Base-by-base conservation (phyloP, 2,797 vertebrate species). In the Cynodonichthys magdalenae region DNA sequence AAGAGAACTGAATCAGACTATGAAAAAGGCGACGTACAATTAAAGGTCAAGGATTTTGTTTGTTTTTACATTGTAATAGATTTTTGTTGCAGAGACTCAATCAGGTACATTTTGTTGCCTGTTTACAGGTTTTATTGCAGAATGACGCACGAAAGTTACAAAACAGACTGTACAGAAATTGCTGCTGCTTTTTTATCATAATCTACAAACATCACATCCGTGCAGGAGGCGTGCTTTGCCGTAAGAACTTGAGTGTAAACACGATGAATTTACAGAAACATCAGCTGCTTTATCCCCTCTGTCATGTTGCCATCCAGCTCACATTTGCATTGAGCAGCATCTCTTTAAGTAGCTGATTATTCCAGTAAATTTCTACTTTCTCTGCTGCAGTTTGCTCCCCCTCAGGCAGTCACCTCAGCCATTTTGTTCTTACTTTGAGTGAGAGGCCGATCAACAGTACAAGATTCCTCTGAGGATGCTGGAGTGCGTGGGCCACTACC, bases 401-500 rank as follows among this genome's bases (percentile, higher is more conserved):
- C 29, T 41, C 44, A 75, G 66, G 53, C 53, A 65, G 73, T 83
- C 77, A 66, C 82, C 86, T 85, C 89, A 85, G 89, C 89, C 87
- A 90, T 91, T 90, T 92, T 89, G 85, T 88, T 86, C 81, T 81
- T 82, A 75, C 67, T 81, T 83, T 75, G 79, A 85, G 80, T 64
- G 81, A 80, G 83, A 83, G 78, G 82, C 77, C 48, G 84, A 83
- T 75, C 72, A 74, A 69, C 81, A 79, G 75, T 53, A 73, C 82
- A 81, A 86, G 80, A 87, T 77, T 86, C 86, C 80, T 66, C 79
- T 61, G 80, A 88, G 87, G 86, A 90, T 83, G 86, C 73, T 59
- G 39, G 70, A 74, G 81, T 90, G 89, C 88, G 88, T 92, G 89
- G 89, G 89, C 91, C 84, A 88, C 85, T 86, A 86, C 86, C 87